These are phyloP conservation scores for Microcebus griseorufus DNA, from an alignment of 2,113 vertebrate species.

Conservation along the genomic window DNA sequence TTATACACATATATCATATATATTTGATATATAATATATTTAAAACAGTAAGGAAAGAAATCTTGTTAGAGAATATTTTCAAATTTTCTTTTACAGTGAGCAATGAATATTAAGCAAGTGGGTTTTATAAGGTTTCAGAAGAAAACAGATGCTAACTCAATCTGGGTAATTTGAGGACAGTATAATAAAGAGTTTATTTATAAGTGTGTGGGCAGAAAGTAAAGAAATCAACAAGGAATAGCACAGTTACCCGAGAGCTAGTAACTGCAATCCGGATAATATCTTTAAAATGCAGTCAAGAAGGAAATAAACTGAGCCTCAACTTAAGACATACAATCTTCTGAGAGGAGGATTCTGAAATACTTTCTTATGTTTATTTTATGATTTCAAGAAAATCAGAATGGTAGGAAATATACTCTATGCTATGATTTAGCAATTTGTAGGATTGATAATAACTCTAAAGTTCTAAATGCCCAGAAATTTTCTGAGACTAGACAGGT, in stretches of 20 bases:
- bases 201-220: background rate
- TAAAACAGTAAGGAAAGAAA: background rate
- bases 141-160: background rate
- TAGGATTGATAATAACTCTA: background rate
- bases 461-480: background rate
- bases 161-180: background rate
- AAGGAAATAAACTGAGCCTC: background rate
- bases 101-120: background rate
- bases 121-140: background rate
- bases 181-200: slow-evolving; percentile 20
- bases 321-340: background rate
- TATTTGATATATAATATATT: too few species aligned
- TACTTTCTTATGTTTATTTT: background rate
- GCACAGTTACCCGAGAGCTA: background rate
- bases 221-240: background rate
- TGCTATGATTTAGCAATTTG: background rate
- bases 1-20: background rate
- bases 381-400: background rate
- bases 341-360: background rate
- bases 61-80: background rate
- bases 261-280: background rate
- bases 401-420: background rate
- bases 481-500: background rate
- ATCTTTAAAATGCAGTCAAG: background rate
- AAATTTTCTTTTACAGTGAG: background rate